Conservation (phyloP, 2,888 invertebrate species). For the Fabriciana adippe region DNA sequence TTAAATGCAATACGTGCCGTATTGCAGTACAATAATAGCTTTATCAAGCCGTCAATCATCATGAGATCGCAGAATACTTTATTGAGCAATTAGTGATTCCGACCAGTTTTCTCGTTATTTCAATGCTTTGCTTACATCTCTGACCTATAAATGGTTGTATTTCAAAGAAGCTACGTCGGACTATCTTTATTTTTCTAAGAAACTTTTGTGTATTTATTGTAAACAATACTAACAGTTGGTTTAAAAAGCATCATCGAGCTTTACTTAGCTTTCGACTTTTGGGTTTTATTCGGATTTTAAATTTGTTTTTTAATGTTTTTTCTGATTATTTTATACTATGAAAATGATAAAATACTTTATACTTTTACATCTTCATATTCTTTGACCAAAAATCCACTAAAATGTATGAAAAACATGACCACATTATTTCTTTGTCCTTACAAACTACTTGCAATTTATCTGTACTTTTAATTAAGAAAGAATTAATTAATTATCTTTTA, state of each 20-base stretch:
- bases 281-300: neutral
- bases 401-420: too few species aligned
- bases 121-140: slow-evolving; percentile 22
- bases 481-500: too few species aligned
- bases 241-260: slow-evolving; percentile 2
- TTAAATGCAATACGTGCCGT: slow-evolving; percentile 36
- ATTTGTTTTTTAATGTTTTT: too few species aligned
- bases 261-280: slow-evolving; percentile 7
- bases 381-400: too few species aligned
- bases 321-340: too few species aligned
- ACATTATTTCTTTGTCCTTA: too few species aligned
- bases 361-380: too few species aligned
- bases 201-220: slow-evolving; percentile 16
- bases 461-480: too few species aligned
- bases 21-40: slow-evolving; percentile 40
- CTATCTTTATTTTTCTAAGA: slow-evolving; percentile 28
- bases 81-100: slow-evolving; percentile 36
- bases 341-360: too few species aligned
- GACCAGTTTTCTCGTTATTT: slow-evolving; percentile 33
- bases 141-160: slow-evolving; percentile 27
- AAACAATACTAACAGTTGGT: slow-evolving; percentile 17
- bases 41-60: slow-evolving; percentile 41
- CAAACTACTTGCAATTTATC: too few species aligned
- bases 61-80: slow-evolving; percentile 36
- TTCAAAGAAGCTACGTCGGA: slow-evolving; percentile 23